Conservation (phyloP, 2,113 vertebrate genomes). For the Crocuta crocuta region DNA sequence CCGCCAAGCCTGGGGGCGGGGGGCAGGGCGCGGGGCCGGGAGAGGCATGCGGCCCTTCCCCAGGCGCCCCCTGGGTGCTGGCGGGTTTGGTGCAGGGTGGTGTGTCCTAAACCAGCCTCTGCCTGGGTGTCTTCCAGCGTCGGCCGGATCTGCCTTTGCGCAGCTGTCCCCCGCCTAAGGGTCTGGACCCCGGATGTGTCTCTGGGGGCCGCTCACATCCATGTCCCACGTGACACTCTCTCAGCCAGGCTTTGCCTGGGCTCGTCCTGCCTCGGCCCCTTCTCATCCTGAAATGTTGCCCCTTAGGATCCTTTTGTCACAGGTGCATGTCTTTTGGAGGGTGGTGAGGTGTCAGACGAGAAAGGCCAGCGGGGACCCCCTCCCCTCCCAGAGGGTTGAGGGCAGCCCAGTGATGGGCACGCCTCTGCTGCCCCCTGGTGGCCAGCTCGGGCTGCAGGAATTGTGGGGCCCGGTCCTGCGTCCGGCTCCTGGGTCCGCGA, state of each 20-base stretch:
- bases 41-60: rapidly evolving
- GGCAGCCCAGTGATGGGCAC: background rate
- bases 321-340: background rate
- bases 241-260: background rate
- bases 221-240: background rate
- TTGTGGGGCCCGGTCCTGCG: too few relatives aligned
- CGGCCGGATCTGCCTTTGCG: rapidly evolving
- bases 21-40: background rate
- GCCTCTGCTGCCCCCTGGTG: conserved; percentile 85
- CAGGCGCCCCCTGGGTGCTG: background rate
- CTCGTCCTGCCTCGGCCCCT: rapidly evolving
- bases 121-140: background rate
- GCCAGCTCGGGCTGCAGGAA: background rate
- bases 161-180: background rate
- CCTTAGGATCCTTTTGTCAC: background rate
- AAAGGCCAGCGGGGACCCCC: rapidly evolving
- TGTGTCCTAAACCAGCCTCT: background rate
- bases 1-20: background rate
- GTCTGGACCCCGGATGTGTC: background rate
- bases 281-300: background rate
- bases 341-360: background rate
- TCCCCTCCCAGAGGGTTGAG: background rate
- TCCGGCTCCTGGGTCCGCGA: too few relatives aligned
- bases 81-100: rapidly evolving
- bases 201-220: too few relatives aligned